phyloP scores from a whole-genome alignment of 2,888 invertebrate genomes.

The Troides oblongomaculatus region DNA sequence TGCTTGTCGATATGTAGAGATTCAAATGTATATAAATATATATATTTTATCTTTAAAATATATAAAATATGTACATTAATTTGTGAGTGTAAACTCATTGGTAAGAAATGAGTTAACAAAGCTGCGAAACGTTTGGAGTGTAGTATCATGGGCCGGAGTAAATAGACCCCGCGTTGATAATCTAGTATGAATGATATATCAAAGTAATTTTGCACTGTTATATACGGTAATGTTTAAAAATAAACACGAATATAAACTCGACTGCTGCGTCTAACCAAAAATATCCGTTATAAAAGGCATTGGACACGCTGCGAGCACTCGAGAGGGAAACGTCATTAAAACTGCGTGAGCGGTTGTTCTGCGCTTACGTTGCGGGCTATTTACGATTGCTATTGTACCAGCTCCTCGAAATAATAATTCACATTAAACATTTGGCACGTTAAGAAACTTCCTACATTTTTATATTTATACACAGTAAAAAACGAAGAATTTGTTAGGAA shows the following conservation, averaged over 20 bases:
- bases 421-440: not conserved
- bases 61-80: too few relatives aligned
- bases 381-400: constrained; percentile 1
- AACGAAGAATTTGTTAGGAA: not conserved
- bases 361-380: constrained; percentile 3
- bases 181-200: not conserved
- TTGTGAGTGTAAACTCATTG: too few relatives aligned
- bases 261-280: constrained; percentile 3
- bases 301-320: constrained; percentile 11
- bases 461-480: not conserved
- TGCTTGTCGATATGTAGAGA: too few relatives aligned
- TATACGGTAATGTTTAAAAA: not conserved
- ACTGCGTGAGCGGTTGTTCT: not conserved
- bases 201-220: not conserved
- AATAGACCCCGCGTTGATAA: not conserved
- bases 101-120: too few relatives aligned
- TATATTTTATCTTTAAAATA: too few relatives aligned
- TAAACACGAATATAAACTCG: not conserved
- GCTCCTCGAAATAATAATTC: not conserved
- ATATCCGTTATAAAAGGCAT: constrained; percentile 3
- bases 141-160: too few relatives aligned
- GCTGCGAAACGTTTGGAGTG: too few relatives aligned
- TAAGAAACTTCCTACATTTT: not conserved
- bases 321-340: constrained; percentile 7
- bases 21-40: too few relatives aligned